Evolutionary conservation across 2,113 vertebrate genomes (phyloP).

Genomic region (Pseudopodoces humilis): DNA sequence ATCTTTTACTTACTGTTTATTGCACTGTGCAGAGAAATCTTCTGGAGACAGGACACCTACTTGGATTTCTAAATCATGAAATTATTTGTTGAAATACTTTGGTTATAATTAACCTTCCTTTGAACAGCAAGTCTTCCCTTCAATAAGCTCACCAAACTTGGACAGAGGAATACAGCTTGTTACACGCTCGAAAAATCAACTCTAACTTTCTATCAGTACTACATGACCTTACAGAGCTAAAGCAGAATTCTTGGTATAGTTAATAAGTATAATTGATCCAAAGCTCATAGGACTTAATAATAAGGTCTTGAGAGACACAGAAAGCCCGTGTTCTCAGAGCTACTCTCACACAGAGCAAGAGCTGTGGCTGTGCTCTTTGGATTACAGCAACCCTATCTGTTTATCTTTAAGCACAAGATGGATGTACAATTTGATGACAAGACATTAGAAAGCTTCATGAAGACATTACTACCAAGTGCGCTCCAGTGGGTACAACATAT

Average conservation of each 20-base stretch:
- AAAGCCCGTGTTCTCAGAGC: background rate
- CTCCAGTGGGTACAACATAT: conserved; percentile 32
- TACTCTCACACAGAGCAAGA: background rate
- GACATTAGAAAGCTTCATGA: conserved; percentile 50
- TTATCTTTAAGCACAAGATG: conserved; percentile 48
- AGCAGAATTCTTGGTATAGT: background rate
- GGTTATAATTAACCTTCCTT: background rate
- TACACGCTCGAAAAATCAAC: background rate
- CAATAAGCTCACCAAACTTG: background rate
- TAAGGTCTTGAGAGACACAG: background rate
- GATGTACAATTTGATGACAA: conserved; percentile 39
- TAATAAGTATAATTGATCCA: background rate
- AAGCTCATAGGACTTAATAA: conserved; percentile 7
- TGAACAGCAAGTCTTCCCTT: background rate
- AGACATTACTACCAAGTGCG: conserved; percentile 37
- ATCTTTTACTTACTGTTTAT: background rate
- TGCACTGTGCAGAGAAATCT: background rate
- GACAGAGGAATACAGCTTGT: background rate
- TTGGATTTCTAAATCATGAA: background rate
- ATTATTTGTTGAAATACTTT: background rate
- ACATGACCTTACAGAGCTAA: background rate
- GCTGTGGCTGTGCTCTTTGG: background rate
- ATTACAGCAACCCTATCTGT: conserved; percentile 30
- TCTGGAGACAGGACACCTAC: background rate
- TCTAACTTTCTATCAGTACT: background rate